These are phyloP conservation scores for Regulus satrapa DNA, from an alignment of 2,113 vertebrate species.

Conservation along the genomic window DNA sequence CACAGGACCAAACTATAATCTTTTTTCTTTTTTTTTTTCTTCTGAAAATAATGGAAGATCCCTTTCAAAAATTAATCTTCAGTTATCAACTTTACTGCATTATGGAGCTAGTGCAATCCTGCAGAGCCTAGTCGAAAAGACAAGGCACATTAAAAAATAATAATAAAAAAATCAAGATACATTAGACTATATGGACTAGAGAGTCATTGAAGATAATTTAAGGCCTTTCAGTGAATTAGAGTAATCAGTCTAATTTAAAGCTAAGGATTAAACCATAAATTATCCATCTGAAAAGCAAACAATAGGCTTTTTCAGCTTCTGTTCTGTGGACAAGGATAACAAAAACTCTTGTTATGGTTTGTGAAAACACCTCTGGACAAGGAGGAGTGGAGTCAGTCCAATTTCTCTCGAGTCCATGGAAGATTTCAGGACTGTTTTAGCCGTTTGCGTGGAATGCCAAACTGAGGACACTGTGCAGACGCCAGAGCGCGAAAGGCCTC, in stretches of 20 bases:
- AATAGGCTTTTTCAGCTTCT: conserved; percentile 75
- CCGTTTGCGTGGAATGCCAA: conserved; percentile 93
- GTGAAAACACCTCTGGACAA: conserved; percentile 81
- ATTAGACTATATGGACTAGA: conserved; percentile 79
- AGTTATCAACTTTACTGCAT: conserved; percentile 83
- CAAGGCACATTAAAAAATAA: conserved; percentile 91
- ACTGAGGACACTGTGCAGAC: conserved; percentile 95
- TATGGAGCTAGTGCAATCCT: conserved; percentile 98
- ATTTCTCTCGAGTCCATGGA: conserved; percentile 75
- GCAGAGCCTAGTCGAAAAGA: conserved; percentile 93
- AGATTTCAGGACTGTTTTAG: conserved; percentile 96
- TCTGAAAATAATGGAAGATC: conserved; percentile 75
- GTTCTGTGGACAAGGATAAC: conserved; percentile 74
- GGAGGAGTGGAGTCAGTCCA: conserved; percentile 77
- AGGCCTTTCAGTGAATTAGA: conserved; percentile 91
- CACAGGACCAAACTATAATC: conserved; percentile 70
- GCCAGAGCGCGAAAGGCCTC: conserved; percentile 97
- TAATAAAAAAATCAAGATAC: conserved; percentile 65
- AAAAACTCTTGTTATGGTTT: conserved; percentile 75
- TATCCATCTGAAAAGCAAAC: conserved; percentile 81
- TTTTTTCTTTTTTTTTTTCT: conserved; percentile 43
- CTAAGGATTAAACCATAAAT: conserved; percentile 84
- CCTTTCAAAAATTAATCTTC: conserved; percentile 77
- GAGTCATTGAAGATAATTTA: conserved; percentile 92
- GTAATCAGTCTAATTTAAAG: conserved; percentile 87